Evolutionary conservation across 2,888 invertebrate genomes (phyloP).

Genomic region (Drosophila nigricruria): DNA sequence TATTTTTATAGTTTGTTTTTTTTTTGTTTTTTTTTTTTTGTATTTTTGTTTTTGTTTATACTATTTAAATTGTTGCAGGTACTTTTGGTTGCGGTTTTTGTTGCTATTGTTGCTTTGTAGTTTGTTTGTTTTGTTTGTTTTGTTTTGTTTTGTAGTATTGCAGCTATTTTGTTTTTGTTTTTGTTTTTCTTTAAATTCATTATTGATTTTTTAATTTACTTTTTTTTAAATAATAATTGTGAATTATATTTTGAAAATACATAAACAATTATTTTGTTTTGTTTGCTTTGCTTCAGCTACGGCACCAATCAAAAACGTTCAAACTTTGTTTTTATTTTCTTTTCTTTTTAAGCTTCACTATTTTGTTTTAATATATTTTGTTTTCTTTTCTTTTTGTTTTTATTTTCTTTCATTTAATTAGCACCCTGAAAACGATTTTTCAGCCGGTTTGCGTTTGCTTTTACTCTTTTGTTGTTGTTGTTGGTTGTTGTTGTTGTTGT

Average conservation of each 20-base stretch:
- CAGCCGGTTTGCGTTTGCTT: slow-evolving; percentile 74
- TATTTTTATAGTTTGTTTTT: slow-evolving; percentile 25
- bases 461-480: slow-evolving; percentile 5
- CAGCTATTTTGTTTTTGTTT: slow-evolving; percentile 46
- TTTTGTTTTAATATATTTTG: slow-evolving; percentile 14
- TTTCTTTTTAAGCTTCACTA: slow-evolving; percentile 42
- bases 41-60: slow-evolving; percentile 62
- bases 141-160: slow-evolving; percentile 32
- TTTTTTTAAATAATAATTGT: slow-evolving; percentile 15
- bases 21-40: slow-evolving; percentile 40
- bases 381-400: slow-evolving; percentile 12
- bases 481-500: slow-evolving; percentile 20
- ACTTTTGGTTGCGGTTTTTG: slow-evolving; percentile 85
- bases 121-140: slow-evolving; percentile 36
- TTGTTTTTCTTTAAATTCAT: slow-evolving; percentile 49
- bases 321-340: slow-evolving; percentile 69
- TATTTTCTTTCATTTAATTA: slow-evolving; percentile 64
- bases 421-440: slow-evolving; percentile 86
- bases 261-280: slow-evolving; percentile 35
- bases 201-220: slow-evolving; percentile 22
- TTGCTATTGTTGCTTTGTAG: slow-evolving; percentile 80
- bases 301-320: slow-evolving; percentile 85
- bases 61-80: slow-evolving; percentile 84
- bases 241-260: slow-evolving; percentile 23
- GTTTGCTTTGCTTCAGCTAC: slow-evolving; percentile 29